These are phyloP conservation scores for Bos indicus DNA, from an alignment of 2,113 vertebrate species.

Conservation along the genomic window DNA sequence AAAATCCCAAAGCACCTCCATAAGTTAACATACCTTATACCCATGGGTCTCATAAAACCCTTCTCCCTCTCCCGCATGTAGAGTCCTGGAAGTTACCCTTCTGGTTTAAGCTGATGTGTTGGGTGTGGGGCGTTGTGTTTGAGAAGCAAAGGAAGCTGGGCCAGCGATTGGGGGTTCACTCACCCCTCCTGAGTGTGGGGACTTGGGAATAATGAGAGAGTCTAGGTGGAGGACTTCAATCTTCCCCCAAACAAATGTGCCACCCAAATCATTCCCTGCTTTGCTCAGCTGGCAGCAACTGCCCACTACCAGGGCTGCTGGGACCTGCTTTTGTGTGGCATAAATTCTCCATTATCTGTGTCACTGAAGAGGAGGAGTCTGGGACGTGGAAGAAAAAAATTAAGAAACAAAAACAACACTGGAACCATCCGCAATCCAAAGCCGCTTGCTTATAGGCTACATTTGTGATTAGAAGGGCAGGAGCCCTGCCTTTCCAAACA, in stretches of 20 bases:
- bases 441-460: slow-evolving; percentile 53
- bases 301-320: neutral
- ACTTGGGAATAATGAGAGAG: neutral
- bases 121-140: neutral
- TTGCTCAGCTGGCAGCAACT: neutral
- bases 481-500: slow-evolving; percentile 29
- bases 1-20: neutral
- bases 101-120: neutral
- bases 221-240: neutral
- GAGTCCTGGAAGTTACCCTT: neutral
- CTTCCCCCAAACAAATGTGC: neutral
- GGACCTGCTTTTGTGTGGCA: neutral
- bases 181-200: neutral
- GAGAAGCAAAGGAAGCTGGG: neutral
- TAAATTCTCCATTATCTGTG: neutral
- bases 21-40: neutral
- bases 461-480: slow-evolving; percentile 56
- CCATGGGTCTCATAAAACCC: neutral
- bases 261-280: neutral
- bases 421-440: slow-evolving; percentile 54
- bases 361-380: slow-evolving; percentile 45
- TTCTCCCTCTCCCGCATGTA: neutral
- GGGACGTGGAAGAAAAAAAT: slow-evolving; percentile 43
- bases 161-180: neutral
- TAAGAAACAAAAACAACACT: slow-evolving; percentile 54